Conservation (phyloP, 2,797 vertebrate genomes). For the Coilia nasus region DNA sequence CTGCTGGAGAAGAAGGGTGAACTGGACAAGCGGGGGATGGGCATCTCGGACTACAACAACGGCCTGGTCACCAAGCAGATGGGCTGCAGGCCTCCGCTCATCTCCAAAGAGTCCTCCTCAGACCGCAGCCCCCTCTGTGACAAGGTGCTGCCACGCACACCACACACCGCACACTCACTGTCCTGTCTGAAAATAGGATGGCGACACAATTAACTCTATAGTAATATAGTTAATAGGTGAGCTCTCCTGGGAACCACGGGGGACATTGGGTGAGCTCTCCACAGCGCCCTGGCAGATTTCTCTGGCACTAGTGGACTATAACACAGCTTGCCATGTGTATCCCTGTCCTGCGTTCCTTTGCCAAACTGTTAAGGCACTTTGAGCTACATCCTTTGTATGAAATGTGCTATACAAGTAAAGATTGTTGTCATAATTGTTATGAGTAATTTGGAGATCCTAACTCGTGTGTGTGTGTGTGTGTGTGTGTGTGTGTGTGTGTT, state of each 20-base stretch:
- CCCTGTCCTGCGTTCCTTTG: too few relatives aligned
- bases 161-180: neutral
- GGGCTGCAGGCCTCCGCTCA: conserved; percentile 89
- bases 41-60: conserved; percentile 94
- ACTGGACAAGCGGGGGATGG: conserved; percentile 96
- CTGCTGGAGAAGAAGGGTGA: conserved; percentile 99
- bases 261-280: too few relatives aligned
- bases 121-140: conserved; percentile 92
- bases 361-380: too few relatives aligned
- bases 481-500: neutral
- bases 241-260: too few relatives aligned
- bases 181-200: neutral
- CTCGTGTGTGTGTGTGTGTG: too few relatives aligned
- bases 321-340: too few relatives aligned
- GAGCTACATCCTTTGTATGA: too few relatives aligned
- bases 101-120: conserved; percentile 98
- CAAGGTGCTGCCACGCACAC: conserved; percentile 76
- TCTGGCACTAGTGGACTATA: too few relatives aligned
- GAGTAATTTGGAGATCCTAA: neutral
- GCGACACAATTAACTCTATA: neutral
- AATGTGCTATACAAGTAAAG: too few relatives aligned
- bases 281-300: too few relatives aligned
- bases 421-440: too few relatives aligned
- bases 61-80: conserved; percentile 89
- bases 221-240: neutral